phyloP scores from a whole-genome alignment of 2,888 invertebrate species.

The Stenotaenia linearis region DNA sequence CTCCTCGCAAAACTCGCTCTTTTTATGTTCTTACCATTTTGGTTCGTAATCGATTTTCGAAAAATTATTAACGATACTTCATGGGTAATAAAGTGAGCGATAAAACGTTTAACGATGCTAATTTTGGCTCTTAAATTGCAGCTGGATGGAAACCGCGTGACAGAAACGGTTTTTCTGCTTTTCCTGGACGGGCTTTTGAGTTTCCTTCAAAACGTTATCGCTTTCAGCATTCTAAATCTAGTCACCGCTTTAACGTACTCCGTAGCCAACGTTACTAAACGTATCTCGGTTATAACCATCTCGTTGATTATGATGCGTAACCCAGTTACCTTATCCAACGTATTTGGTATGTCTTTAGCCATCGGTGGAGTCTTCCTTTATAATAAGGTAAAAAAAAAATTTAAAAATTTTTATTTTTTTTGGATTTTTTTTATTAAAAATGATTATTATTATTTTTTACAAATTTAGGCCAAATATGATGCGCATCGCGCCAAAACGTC shows the following conservation, averaged over 20 bases:
- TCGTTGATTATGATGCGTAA: conserved; percentile 82
- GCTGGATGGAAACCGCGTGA: conserved; percentile 35
- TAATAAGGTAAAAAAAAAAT: conserved; percentile 61
- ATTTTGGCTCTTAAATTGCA: too few relatives aligned
- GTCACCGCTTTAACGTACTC: conserved; percentile 94
- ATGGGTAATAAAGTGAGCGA: conserved; percentile 51
- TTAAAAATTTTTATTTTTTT: background rate
- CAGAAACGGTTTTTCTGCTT: conserved; percentile 51
- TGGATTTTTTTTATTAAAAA: background rate
- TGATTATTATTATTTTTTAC: too few relatives aligned
- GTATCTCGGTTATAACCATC: conserved; percentile 82
- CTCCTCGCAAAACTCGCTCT: conserved; percentile 72
- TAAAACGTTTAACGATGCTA: too few relatives aligned
- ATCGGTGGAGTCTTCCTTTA: conserved; percentile 84
- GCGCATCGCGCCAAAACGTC: background rate
- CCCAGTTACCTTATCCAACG: conserved; percentile 79
- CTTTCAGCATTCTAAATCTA: conserved; percentile 73
- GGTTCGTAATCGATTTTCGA: conserved; percentile 66
- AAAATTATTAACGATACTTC: conserved; percentile 56
- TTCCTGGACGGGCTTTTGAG: conserved; percentile 77
- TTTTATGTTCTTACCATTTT: conserved; percentile 74
- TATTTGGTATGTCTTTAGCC: conserved; percentile 85
- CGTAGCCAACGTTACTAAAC: conserved; percentile 89
- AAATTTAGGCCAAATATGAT: background rate
- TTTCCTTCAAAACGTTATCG: conserved; percentile 91